Conservation (phyloP, 2,888 invertebrate species). For the Liopterus haemorrhoidalis region DNA sequence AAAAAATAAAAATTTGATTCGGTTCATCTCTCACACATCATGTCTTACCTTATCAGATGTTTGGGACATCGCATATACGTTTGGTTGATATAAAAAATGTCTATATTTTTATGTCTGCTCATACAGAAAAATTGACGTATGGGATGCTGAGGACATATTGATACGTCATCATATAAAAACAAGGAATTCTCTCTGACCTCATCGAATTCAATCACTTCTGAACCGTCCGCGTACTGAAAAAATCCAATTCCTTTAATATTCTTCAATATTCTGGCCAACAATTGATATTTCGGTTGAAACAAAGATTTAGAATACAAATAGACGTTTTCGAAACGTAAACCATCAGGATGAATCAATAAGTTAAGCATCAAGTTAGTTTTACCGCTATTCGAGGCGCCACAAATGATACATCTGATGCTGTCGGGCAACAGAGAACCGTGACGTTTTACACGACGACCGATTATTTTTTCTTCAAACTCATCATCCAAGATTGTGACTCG, state of each 20-base stretch:
- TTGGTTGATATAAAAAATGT: constrained; percentile 3
- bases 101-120: constrained; percentile 33
- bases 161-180: constrained; percentile 41
- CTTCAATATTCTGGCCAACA: constrained; percentile 23
- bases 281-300: constrained; percentile 7
- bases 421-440: constrained; percentile 5
- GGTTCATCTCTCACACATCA: no score
- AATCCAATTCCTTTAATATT: constrained; percentile 29
- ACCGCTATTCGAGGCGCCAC: constrained; percentile 37
- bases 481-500: no score
- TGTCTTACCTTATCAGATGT: constrained; percentile 36
- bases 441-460: neutral
- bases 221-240: constrained; percentile 22
- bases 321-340: constrained; percentile 37
- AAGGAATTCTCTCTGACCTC: constrained; percentile 35
- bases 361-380: constrained; percentile 37
- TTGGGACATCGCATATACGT: constrained; percentile 37
- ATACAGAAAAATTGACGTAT: constrained; percentile 37
- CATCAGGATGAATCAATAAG: constrained; percentile 35
- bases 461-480: constrained; percentile 1
- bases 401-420: constrained; percentile 31
- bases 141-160: constrained; percentile 35
- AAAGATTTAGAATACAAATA: constrained; percentile 33
- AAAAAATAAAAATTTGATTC: no score
- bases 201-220: constrained; percentile 26